Evolutionary conservation across 2,888 invertebrate species (phyloP).

Genomic region (Melinaea menophilus): DNA sequence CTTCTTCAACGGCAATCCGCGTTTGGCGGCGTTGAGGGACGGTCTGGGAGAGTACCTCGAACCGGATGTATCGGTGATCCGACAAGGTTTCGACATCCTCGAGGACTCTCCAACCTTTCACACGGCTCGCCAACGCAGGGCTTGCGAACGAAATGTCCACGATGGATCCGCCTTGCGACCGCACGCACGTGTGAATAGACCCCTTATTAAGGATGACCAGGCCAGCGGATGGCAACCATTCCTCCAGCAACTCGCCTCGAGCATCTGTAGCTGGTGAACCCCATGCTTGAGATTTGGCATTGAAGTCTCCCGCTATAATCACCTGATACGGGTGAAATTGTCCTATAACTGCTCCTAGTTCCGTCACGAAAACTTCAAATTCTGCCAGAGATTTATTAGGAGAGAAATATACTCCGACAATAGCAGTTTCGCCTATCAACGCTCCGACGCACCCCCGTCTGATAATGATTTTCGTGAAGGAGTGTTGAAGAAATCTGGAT

Average conservation of each 20-base stretch:
- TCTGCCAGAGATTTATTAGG: constrained; percentile 30
- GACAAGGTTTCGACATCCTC: constrained; percentile 26
- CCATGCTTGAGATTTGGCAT: constrained; percentile 30
- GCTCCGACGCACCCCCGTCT: constrained; percentile 25
- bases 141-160: constrained; percentile 28
- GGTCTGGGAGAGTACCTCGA: constrained; percentile 11
- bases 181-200: constrained; percentile 29
- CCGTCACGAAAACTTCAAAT: constrained; percentile 26
- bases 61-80: constrained; percentile 25
- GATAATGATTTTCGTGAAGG: neutral
- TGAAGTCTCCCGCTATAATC: constrained; percentile 24
- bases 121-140: constrained; percentile 16
- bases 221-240: constrained; percentile 22
- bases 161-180: constrained; percentile 30
- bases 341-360: neutral
- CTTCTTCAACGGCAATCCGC: neutral
- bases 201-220: constrained; percentile 26
- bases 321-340: neutral
- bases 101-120: constrained; percentile 23
- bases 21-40: neutral
- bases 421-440: constrained; percentile 1
- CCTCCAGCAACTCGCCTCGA: constrained; percentile 22
- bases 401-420: constrained; percentile 32
- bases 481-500: neutral
- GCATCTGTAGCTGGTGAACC: constrained; percentile 23